Conservation (phyloP, 2,888 invertebrate genomes). For the Amphipyra tragopoginis region DNA sequence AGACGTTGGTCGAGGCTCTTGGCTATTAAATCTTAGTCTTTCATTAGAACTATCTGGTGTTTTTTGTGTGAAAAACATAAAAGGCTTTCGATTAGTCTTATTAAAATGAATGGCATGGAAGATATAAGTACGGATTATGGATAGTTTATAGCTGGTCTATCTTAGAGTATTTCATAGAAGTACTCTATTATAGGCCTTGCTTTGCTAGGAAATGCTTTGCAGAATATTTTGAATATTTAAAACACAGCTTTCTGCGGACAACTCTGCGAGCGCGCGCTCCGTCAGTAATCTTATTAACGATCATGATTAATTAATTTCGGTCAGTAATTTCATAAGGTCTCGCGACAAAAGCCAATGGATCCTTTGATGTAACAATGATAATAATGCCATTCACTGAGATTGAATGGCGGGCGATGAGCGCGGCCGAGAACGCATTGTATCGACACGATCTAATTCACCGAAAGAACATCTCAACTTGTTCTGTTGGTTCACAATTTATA, state of each 20-base stretch:
- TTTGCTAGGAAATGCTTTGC: too few species aligned
- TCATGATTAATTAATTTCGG: conserved; percentile 52
- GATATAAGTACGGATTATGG: too few species aligned
- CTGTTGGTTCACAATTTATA: conserved; percentile 2
- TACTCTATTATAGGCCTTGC: too few species aligned
- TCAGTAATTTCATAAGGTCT: conserved; percentile 40
- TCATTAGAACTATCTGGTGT: too few species aligned
- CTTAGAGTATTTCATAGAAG: too few species aligned
- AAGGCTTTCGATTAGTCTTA: too few species aligned
- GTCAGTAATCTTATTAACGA: conserved; percentile 36
- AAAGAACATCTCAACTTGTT: conserved; percentile 18
- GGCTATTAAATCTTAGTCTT: too few species aligned
- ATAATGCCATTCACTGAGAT: conserved; percentile 41
- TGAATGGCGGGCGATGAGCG: conserved; percentile 25
- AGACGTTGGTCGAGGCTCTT: too few species aligned
- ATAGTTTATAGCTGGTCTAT: too few species aligned
- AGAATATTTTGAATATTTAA: background rate
- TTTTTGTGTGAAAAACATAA: too few species aligned
- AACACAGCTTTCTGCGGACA: background rate
- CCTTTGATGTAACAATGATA: conserved; percentile 37
- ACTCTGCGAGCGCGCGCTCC: conserved; percentile 5
- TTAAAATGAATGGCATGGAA: too few species aligned
- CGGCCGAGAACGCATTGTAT: conserved; percentile 30
- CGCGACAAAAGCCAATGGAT: conserved; percentile 41
- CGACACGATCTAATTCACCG: conserved; percentile 25